Percentiles rank a stretch among this genome's conserved stretches.
Evolutionary conservation across 2,113 vertebrate species (phyloP).

Genomic region (Phylloscopus trochiloides): DNA sequence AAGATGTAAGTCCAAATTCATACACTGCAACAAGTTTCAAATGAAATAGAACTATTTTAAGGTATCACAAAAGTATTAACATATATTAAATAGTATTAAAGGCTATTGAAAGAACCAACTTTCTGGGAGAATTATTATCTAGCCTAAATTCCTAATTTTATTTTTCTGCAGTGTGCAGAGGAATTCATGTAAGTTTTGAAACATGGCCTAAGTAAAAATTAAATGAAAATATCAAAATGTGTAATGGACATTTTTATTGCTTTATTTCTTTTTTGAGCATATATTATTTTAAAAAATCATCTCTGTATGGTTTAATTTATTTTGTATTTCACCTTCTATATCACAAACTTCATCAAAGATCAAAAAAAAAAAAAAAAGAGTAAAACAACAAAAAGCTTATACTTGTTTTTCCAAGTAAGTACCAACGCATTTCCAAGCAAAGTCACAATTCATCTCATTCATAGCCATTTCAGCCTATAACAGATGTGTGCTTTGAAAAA

Average conservation of each 20-base stretch:
- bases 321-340: neutral
- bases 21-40: neutral
- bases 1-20: neutral
- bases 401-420: neutral
- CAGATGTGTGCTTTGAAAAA: conserved; percentile 55
- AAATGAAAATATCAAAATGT: neutral
- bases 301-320: neutral
- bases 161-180: neutral
- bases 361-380: neutral
- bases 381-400: neutral
- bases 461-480: conserved; percentile 39
- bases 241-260: neutral
- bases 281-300: neutral
- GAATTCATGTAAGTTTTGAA: neutral
- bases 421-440: conserved; percentile 30
- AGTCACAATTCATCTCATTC: conserved; percentile 32
- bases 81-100: neutral
- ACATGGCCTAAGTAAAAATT: neutral
- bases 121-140: neutral
- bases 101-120: neutral
- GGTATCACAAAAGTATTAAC: neutral
- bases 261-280: neutral
- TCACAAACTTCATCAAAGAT: neutral
- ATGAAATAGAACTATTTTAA: neutral
- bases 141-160: neutral